Conservation (phyloP, 2,113 vertebrate genomes). For the Axis porcinus region DNA sequence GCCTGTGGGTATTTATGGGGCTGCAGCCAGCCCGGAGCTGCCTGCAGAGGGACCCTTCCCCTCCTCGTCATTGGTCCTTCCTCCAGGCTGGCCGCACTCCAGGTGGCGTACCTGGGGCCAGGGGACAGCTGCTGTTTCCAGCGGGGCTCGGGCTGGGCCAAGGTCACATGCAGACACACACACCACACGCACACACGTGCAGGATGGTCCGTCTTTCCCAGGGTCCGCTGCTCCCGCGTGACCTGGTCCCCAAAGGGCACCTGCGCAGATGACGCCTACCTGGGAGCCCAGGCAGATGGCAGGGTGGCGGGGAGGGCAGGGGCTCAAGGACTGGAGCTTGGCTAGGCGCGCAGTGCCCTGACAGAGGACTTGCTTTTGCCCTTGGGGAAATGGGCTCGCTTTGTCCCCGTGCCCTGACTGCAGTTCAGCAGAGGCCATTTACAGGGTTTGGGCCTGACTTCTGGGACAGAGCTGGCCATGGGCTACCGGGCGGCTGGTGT, state of each 20-base stretch:
- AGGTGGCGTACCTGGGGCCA: background rate
- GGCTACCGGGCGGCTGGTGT: background rate
- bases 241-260: background rate
- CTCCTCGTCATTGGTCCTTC: background rate
- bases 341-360: background rate
- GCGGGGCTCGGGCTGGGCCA: background rate
- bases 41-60: background rate
- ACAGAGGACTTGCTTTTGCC: background rate
- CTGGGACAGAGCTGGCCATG: background rate
- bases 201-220: background rate
- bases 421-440: background rate
- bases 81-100: background rate
- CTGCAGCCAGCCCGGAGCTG: background rate
- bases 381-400: background rate
- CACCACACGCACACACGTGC: background rate
- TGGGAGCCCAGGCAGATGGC: slow-evolving; percentile 54
- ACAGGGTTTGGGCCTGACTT: accelerated
- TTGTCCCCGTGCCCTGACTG: background rate
- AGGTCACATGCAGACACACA: background rate
- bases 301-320: background rate
- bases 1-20: background rate
- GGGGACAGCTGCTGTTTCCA: background rate
- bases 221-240: accelerated
- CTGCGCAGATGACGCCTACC: background rate
- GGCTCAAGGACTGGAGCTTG: background rate